Evolutionary conservation across 1,140 invertebrate species (phyloP), one percentile per base, ranked within the genome.

Genomic region (Nomia melanderi): DNA sequence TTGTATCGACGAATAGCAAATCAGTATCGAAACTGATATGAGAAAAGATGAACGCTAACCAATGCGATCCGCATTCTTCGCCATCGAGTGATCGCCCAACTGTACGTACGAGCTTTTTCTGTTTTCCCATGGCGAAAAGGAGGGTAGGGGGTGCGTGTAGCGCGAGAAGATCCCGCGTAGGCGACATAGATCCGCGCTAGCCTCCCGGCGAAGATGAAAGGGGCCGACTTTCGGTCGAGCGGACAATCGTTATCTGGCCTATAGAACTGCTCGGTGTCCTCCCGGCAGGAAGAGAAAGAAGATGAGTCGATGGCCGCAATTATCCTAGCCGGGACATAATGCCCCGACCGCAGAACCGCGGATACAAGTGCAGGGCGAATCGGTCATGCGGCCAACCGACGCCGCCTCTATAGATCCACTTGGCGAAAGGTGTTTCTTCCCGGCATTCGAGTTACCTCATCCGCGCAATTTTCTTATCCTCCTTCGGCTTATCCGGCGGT

Each of bases 211-310:
- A 73, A 79, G 76, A 84, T 79, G 76, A 85, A 83, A 86, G 76
- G 66, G 50, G 75, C 79, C 79, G 83, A 78, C 53, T 31, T 62
- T 63, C 57, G 31, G n/a, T 71, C 66, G 23, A 64, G 44, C 75
- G 80, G 71, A 84, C 80, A 88, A 88, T 88, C 86, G 86, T 87
- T 89, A 89, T 89, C 88, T 89, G 64, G 62, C 69, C 64, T 50
- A 76, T 44, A 79, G 36, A 77, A 82, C 39, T 57, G 69, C 14
- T 57, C 29, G 63, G 12, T 50, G 65, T 67, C 67, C 57, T 50
- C 74, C 54, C 47, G 47, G 36, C 60, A 74, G 73, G 44, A 72
- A 77, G 65, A 82, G 69, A 67, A 70, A 69, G 41, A 57, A 75
- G 57, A 64, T 17, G 56, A 66, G 12, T 33, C 57, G 70, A 77